Conservation (phyloP, 2,888 invertebrate species). For the Monoplex corrugatus region DNA sequence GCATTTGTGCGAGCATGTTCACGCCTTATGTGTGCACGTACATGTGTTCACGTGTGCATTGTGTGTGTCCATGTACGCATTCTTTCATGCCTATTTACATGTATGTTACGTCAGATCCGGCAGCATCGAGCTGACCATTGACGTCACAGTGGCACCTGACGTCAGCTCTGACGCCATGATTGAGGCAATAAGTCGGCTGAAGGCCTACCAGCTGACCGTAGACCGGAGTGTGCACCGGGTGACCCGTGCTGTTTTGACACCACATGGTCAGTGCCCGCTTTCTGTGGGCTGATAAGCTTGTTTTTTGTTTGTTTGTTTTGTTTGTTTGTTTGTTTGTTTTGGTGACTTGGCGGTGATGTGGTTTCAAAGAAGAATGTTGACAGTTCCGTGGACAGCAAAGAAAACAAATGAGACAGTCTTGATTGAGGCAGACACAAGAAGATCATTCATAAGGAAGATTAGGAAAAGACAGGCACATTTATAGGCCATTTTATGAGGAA, state of each 20-base stretch:
- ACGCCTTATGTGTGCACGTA: background rate
- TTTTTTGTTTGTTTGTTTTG: too few species aligned
- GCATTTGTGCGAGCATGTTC: background rate
- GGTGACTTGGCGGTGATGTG: too few species aligned
- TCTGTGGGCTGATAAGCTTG: background rate
- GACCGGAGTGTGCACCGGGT: background rate
- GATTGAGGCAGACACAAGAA: too few species aligned
- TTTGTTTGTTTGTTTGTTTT: too few species aligned
- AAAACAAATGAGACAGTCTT: too few species aligned
- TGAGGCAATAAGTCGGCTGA: background rate
- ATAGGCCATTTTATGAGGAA: too few species aligned
- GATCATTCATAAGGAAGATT: too few species aligned
- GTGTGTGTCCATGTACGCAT: background rate
- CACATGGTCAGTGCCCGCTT: background rate
- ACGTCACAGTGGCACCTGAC: background rate
- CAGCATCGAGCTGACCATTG: background rate
- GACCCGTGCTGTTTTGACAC: background rate
- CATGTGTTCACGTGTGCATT: background rate
- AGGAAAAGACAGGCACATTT: too few species aligned
- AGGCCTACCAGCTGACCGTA: background rate
- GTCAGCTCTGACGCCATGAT: background rate
- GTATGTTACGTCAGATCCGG: background rate
- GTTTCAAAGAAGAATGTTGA: too few species aligned
- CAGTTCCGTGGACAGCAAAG: too few species aligned
- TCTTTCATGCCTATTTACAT: background rate